A percentile compares a stretch with the other conserved stretches of the same genome.
Evolutionary conservation across 64 coral and sea anemone species (phyloP).

Genomic region (Montipora capricornis): DNA sequence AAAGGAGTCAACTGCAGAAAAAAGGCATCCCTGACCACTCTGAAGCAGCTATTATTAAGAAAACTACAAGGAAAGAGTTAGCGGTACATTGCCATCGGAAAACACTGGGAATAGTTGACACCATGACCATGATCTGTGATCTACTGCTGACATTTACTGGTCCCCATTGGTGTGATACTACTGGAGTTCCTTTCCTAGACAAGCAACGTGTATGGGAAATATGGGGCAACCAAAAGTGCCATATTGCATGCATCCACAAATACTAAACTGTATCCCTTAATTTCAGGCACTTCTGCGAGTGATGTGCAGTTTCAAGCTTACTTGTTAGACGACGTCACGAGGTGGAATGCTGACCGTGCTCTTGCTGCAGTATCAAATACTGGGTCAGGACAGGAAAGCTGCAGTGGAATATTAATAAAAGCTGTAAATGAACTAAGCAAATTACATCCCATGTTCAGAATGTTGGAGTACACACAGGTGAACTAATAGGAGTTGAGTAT

Average conservation of each 20-base stretch:
- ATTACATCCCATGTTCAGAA: neutral
- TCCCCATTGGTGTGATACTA: conserved; percentile 42
- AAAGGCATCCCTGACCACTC: neutral
- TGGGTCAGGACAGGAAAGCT: neutral
- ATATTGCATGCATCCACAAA: conserved; percentile 48
- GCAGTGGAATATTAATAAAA: too few relatives aligned
- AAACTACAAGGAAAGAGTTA: conserved; percentile 37
- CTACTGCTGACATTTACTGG: conserved; percentile 6
- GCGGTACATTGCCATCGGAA: conserved; percentile 16
- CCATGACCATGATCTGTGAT: neutral
- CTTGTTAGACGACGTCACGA: conserved; percentile 41
- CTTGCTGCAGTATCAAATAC: conserved; percentile 20
- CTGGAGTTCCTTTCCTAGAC: conserved; percentile 71
- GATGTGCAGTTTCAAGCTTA: conserved; percentile 72
- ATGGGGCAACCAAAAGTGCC: conserved; percentile 46
- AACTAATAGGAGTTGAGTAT: conserved; percentile 68
- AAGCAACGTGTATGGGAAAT: conserved; percentile 45
- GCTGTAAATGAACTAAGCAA: conserved; percentile 25
- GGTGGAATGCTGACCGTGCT: conserved; percentile 72
- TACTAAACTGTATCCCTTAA: neutral
- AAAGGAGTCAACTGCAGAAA: neutral
- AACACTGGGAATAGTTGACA: conserved; percentile 44
- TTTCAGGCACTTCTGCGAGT: conserved; percentile 38
- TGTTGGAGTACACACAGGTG: conserved; percentile 49
- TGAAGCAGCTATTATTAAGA: neutral